Percentiles rank a stretch among this genome's conserved stretches.
Evolutionary conservation across 1,140 invertebrate genomes (phyloP).

Genomic region (Pentalonia nigronervosa): DNA sequence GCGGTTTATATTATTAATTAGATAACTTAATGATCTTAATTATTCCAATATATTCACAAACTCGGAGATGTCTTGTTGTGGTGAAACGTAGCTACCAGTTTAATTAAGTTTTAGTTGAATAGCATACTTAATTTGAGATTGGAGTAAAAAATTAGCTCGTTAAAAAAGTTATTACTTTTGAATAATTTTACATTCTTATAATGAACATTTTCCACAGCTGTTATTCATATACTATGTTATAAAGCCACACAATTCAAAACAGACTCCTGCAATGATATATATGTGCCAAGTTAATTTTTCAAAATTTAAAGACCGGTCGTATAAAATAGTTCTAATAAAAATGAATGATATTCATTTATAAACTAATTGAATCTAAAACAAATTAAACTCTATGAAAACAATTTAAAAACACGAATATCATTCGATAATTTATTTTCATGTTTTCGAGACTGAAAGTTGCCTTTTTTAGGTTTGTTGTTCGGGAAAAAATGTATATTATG

Average conservation of each 20-base stretch:
- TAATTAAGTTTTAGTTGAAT: constrained; percentile 26
- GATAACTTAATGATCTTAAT: neutral
- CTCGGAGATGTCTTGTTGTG: neutral
- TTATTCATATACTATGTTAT: neutral
- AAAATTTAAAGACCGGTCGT: neutral
- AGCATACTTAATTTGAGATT: neutral
- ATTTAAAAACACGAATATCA: neutral
- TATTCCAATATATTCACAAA: constrained; percentile 1
- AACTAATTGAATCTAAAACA: constrained; percentile 5
- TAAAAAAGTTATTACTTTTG: constrained; percentile 17
- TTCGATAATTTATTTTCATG: neutral
- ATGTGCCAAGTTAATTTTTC: neutral
- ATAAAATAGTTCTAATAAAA: neutral
- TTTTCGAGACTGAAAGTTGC: neutral
- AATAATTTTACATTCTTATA: constrained; percentile 20
- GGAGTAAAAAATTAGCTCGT: neutral
- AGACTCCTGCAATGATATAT: neutral
- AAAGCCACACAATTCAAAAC: neutral
- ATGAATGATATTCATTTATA: neutral
- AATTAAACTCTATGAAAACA: neutral
- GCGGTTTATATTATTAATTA: neutral
- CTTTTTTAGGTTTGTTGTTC: neutral
- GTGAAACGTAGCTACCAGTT: neutral
- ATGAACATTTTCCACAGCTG: neutral
- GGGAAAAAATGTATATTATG: neutral